Evolutionary conservation across 2,888 invertebrate genomes (phyloP), one percentile per base, ranked within the genome.

Genomic region (Pecten maximus): DNA sequence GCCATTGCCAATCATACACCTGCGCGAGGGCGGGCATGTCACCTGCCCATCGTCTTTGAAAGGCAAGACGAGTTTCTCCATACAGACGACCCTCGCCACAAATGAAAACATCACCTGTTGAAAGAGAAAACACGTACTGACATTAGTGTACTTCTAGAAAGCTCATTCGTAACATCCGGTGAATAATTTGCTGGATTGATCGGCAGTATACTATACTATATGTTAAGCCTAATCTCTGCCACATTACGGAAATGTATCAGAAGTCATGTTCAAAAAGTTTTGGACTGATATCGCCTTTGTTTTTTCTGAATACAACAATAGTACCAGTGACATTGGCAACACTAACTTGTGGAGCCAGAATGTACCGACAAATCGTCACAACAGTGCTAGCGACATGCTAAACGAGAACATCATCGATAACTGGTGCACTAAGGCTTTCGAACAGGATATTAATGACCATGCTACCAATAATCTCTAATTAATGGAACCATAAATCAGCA

Each of bases 91-190:
- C 89, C 94, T 93, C 40, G 96, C 96, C 88, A 96, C 94, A 88
- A 95, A 95, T 89, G 95, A 93, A 91, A 96, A 96, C 94, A 96
- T 94, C 54, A 96, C 93, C 96, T 96, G 93, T 10, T 35, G 74
- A 35, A 35, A 74, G 35, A 74, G 23, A 54, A 54, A 54, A 54
- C 19, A 19, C n/a, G n/a, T n/a, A n/a, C n/a, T n/a, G n/a, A n/a
- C n/a, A n/a, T n/a, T n/a, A n/a, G n/a, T n/a, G n/a, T n/a, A n/a
- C n/a, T n/a, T n/a, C n/a, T n/a, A n/a, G n/a, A n/a, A n/a, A n/a
- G n/a, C n/a, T n/a, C n/a, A n/a, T n/a, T n/a, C n/a, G n/a, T n/a
- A n/a, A n/a, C n/a, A n/a, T n/a, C n/a, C n/a, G n/a, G n/a, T n/a
- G n/a, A n/a, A n/a, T n/a, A n/a, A n/a, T n/a, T n/a, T n/a, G n/a